Conservation (phyloP, 1,140 invertebrate species). For the Oryzaephilus surinamensis region DNA sequence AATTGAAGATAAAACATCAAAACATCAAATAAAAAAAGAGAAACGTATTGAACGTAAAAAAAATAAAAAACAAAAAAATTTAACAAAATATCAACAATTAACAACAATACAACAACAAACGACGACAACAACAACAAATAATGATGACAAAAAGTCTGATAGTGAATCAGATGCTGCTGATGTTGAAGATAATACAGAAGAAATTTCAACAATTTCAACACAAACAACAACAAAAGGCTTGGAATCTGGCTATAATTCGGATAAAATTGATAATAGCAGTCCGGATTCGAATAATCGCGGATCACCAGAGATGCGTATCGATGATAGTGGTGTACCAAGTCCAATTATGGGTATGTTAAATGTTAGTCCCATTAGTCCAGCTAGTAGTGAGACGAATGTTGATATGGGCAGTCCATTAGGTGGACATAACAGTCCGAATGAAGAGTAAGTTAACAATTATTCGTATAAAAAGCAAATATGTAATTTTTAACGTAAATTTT, state of each 20-base stretch:
- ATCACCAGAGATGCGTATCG: conserved; percentile 21
- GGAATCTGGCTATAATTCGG: conserved; percentile 61
- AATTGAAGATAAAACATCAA: conserved; percentile 46
- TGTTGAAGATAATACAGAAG: conserved; percentile 67
- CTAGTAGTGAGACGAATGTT: conserved; percentile 44
- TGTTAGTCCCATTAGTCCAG: conserved; percentile 35
- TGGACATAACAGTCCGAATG: conserved; percentile 22
- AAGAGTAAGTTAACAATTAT: conserved; percentile 17
- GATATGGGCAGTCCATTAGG: conserved; percentile 39
- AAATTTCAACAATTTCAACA: conserved; percentile 21
- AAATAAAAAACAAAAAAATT: conserved; percentile 34
- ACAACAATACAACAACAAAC: not conserved
- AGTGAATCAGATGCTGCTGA: conserved; percentile 61
- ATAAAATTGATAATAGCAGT: conserved; percentile 41
- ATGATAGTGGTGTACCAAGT: conserved; percentile 45
- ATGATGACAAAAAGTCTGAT: conserved; percentile 39
- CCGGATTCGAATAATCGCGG: conserved; percentile 26
- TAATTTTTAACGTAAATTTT: not conserved
- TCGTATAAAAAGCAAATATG: not conserved
- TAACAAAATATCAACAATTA: not conserved
- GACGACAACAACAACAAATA: conserved; percentile 30
- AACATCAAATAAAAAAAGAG: conserved; percentile 59
- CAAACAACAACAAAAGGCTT: conserved; percentile 35
- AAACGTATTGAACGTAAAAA: conserved; percentile 49
- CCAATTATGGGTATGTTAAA: conserved; percentile 42